Conservation (phyloP, 2,797 vertebrate genomes). For the Menidia menidia region DNA sequence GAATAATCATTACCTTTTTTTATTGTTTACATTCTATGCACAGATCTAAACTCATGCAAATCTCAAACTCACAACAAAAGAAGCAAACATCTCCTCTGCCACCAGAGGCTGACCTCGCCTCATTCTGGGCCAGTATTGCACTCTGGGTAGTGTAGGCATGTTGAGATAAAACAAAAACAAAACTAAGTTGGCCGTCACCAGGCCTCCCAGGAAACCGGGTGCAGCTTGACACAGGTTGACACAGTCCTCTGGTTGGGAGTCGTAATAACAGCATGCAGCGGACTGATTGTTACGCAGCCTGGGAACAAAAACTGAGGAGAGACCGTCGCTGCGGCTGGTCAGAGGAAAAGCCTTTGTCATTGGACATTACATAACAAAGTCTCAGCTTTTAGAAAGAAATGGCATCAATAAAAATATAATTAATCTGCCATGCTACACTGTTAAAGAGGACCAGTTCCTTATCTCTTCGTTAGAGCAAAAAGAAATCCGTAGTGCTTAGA, state of each 20-base stretch:
- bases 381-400: conserved; percentile 45
- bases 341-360: conserved; percentile 69
- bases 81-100: conserved; percentile 63
- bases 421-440: conserved; percentile 34
- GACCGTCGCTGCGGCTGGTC: conserved; percentile 36
- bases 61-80: conserved; percentile 78
- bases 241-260: conserved; percentile 44
- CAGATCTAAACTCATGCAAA: conserved; percentile 75
- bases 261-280: conserved; percentile 53
- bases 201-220: conserved; percentile 50
- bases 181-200: conserved; percentile 54
- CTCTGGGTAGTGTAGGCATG: conserved; percentile 76
- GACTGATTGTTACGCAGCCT: conserved; percentile 35
- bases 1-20: conserved; percentile 40
- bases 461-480: conserved; percentile 43
- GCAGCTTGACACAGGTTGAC: conserved; percentile 52
- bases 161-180: conserved; percentile 20
- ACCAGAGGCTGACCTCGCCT: conserved; percentile 65
- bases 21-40: conserved; percentile 77
- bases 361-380: conserved; percentile 64
- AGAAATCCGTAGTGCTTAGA: conserved; percentile 64
- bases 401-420: conserved; percentile 66
- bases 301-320: conserved; percentile 43
- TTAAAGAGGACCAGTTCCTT: conserved; percentile 36
- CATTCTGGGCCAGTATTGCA: conserved; percentile 70